Base-by-base conservation (phyloP, 1,140 invertebrate genomes). In the Eulimnadia texana region DNA sequence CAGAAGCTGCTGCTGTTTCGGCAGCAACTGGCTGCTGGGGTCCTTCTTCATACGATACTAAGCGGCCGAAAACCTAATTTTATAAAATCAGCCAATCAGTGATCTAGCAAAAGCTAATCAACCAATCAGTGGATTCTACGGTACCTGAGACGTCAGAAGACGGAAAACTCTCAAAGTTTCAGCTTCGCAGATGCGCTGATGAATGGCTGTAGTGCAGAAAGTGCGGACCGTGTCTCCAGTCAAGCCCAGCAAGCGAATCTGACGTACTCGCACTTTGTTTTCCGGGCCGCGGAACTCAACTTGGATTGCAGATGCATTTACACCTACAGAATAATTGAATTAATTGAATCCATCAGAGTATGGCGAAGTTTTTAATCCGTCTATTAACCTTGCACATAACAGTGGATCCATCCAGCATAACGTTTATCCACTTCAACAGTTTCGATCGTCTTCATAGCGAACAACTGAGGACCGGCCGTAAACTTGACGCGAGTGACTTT, bases 161-260 rank as follows among this genome's bases (percentile, higher is more conserved):
- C 93, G 79, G 71, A 98, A 97, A 0, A 98, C 92, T 68, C 88
- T 81, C 10, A 98, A 73, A 0, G 93, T 96, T 75, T 98, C 93
- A 13, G 84, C 76, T 76, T 98, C 93, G 68, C 90, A 92, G 69
- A 90, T 87, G 56, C 83, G 79, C 67, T 90, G 88, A 61, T 92
- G 84, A 28, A 92, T 84, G n/a, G 78, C 78, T 16, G 66, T 51
- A 0, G 78, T 72, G 65, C 68, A 78, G 29, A 77, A 57, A 68
- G 62, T 80, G 75, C 66, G 77, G 77, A 13, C 23, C 77, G 23
- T 64, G 77, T 1, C 88, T 89, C 68, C 91, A 9, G 33, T 42
- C 33, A 16, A 42, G 33, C 16, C 33, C 70, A 92, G 91, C 6
- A 96, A 71, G 72, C 95, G 90, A 47, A 97, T 73, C 23, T 86